These are phyloP conservation scores for Drosophila bocki DNA, from an alignment of 1,140 invertebrate genomes.

Conservation along the genomic window DNA sequence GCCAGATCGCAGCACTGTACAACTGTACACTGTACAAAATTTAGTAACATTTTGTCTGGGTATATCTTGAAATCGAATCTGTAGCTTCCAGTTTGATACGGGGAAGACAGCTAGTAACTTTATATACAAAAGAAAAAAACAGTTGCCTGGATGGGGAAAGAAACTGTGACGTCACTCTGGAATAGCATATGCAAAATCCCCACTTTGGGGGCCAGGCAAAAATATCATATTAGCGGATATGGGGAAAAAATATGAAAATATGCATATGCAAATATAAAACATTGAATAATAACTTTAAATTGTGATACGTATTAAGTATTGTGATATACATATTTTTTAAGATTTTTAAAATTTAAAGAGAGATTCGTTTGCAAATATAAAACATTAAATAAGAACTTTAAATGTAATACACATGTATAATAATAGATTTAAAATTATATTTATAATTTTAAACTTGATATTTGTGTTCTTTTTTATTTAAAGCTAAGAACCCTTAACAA, in stretches of 20 bases:
- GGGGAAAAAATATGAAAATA: conserved; percentile 2
- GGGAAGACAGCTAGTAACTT: not conserved
- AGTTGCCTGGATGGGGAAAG: not conserved
- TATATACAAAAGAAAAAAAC: not conserved
- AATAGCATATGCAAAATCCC: not conserved
- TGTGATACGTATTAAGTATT: not conserved
- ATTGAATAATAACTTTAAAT: too few species aligned
- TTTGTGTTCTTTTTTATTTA: not conserved
- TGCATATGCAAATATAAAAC: not conserved
- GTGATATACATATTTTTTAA: not conserved
- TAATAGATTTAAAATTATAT: too few species aligned
- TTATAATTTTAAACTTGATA: too few species aligned
- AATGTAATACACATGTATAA: too few species aligned
- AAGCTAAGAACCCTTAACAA: not conserved
- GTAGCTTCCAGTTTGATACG: not conserved
- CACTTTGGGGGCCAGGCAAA: not conserved
- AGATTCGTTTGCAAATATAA: too few species aligned
- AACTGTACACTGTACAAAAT: too few species aligned
- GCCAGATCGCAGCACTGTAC: conserved; percentile 23
- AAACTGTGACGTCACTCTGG: conserved; percentile 1
- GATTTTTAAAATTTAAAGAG: not conserved
- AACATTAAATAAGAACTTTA: too few species aligned
- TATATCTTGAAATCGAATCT: not conserved
- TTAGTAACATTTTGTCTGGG: too few species aligned
- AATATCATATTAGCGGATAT: not conserved